A percentile compares a stretch with the other conserved stretches of the same genome.
These are phyloP conservation scores for Sardinella longiceps DNA, from an alignment of 2,797 vertebrate species.

Conservation along the genomic window DNA sequence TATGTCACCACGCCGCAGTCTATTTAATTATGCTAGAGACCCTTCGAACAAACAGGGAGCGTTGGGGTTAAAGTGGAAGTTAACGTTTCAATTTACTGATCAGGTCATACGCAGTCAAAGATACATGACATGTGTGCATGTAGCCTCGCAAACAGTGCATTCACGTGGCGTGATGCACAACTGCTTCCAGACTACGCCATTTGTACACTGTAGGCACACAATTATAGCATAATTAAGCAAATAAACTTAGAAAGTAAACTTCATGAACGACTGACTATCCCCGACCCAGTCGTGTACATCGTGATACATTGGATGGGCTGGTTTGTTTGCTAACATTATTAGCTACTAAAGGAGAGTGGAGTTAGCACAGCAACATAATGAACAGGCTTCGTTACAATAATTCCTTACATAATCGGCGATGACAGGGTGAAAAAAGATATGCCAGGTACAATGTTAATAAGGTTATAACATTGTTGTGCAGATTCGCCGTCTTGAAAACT, in stretches of 20 bases:
- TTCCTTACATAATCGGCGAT: not conserved
- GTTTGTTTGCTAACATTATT: not conserved
- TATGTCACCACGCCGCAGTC: conserved; percentile 20
- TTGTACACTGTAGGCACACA: not conserved
- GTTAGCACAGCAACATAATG: not conserved
- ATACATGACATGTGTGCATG: not conserved
- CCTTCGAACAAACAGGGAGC: not conserved
- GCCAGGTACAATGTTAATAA: not conserved
- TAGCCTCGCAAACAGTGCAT: not conserved
- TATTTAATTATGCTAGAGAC: not conserved
- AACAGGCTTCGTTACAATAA: not conserved
- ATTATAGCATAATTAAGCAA: not conserved
- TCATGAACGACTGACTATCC: not conserved
- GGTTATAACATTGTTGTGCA: not conserved
- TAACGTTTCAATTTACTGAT: not conserved
- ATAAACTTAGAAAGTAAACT: not conserved
- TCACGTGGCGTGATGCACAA: not conserved
- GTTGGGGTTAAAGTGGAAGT: not conserved
- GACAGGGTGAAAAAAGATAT: not conserved
- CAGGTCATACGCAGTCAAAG: not conserved
- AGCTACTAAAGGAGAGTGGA: too few species aligned
- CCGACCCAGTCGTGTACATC: not conserved
- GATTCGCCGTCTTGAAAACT: not conserved
- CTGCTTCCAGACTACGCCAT: not conserved
- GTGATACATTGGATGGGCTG: too few species aligned